Evolutionary conservation across 2,888 invertebrate species (phyloP).

Genomic region (Lacanobia oleracea): DNA sequence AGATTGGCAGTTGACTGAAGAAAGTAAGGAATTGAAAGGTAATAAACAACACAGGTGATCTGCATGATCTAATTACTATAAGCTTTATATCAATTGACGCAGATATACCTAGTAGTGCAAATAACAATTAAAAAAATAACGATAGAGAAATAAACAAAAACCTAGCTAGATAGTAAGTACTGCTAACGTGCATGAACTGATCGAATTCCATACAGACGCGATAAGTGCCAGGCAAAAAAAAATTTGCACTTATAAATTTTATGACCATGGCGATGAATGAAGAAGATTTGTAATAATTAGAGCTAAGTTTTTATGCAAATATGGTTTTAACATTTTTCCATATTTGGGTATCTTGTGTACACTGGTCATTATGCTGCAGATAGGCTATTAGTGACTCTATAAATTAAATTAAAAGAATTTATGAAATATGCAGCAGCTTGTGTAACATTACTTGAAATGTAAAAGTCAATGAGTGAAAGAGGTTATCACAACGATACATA

Average conservation of each 20-base stretch:
- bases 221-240: conserved; percentile 10
- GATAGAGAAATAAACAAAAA: conserved; percentile 31
- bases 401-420: neutral
- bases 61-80: conserved; percentile 15
- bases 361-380: neutral
- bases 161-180: conserved; percentile 5
- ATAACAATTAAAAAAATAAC: conserved; percentile 29
- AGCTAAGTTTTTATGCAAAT: neutral
- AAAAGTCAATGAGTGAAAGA: conserved; percentile 26
- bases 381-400: neutral
- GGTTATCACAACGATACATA: conserved; percentile 44
- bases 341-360: neutral
- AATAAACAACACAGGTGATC: conserved; percentile 12
- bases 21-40: conserved; percentile 12
- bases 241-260: neutral
- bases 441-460: conserved; percentile 4
- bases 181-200: conserved; percentile 31
- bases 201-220: conserved; percentile 23
- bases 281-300: neutral
- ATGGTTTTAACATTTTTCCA: conserved; percentile 17
- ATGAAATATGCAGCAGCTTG: neutral
- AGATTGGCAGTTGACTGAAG: neutral
- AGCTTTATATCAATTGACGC: neutral
- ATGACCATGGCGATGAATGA: conserved; percentile 22
- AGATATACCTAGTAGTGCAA: neutral